These are phyloP conservation scores for Metridium senile DNA, from an alignment of 92 coral and sea anemone genomes.

Conservation along the genomic window DNA sequence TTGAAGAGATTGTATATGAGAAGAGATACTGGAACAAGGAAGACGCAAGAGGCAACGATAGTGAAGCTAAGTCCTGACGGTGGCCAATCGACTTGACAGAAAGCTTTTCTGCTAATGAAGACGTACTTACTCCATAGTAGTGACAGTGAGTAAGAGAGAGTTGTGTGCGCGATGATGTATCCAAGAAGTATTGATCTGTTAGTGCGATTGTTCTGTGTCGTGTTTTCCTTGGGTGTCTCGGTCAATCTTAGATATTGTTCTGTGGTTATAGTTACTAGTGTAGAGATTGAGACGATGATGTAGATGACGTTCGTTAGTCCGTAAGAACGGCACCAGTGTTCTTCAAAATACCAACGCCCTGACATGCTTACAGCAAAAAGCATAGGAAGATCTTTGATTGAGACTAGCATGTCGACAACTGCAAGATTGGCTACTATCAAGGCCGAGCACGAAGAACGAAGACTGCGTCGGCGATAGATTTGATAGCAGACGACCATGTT, in stretches of 20 bases:
- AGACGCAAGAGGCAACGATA: conserved; percentile 68
- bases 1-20: conserved; percentile 81
- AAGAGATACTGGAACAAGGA: conserved; percentile 80
- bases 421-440: conserved; percentile 96
- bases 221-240: conserved; percentile 35
- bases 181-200: conserved; percentile 78
- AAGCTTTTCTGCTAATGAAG: conserved; percentile 95
- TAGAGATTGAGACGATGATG: conserved; percentile 94
- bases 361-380: conserved; percentile 74
- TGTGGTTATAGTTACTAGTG: conserved; percentile 91
- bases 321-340: conserved; percentile 95
- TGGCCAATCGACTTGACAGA: conserved; percentile 95
- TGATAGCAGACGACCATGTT: conserved; percentile 85
- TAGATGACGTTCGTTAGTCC: conserved; percentile 97
- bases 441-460: conserved; percentile 90
- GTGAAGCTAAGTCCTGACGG: conserved; percentile 85
- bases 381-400: conserved; percentile 92
- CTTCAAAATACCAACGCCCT: conserved; percentile 97
- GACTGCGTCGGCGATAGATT: conserved; percentile 88
- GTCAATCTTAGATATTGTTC: conserved; percentile 78
- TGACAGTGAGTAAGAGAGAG: conserved; percentile 91
- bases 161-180: conserved; percentile 95
- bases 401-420: conserved; percentile 89
- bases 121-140: conserved; percentile 97
- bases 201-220: conserved; percentile 19